Evolutionary conservation across 2,113 vertebrate species (phyloP), one percentile per base, ranked within the genome.

Genomic region (Corydoras sp.): DNA sequence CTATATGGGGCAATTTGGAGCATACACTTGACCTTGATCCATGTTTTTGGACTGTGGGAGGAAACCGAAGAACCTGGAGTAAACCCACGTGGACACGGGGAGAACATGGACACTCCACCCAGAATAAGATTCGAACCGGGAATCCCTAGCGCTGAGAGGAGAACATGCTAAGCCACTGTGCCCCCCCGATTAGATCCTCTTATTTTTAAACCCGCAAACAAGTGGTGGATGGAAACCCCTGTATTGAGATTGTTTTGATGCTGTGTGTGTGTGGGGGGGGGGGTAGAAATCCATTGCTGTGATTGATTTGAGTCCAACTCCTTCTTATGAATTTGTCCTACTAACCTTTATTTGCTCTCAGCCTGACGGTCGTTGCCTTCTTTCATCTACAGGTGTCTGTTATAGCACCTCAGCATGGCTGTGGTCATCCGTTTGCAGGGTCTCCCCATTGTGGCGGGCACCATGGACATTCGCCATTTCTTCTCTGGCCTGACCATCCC

Each of bases 401-500:
- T 92, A 88, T 93, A 93, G 91, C 94, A 92, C 92, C 91, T 93
- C 94, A 96, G 90, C 94, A 99, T 99, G 97, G 97, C 97, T 86
- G 97, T 99, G 93, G 97, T 99, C 93, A 99, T 99, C 94, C 95
- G 96, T 88, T 95, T 99, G 90, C 97, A 99, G 90, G 96, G 97
- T 91, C 95, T 99, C 91, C 96, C 97, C 88, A 99, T 99, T 92
- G 94, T 99, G 92, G 97, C 96, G 80, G 97, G 97, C 90, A 99
- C 97, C 91, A 99, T 99, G 97, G 97, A 99, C 93, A 99, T 99
- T 93, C 93, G 96, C 82, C 96, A 99, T 94, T 99, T 99, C 97
- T 99, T 99, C 97, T 99, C 96, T 91, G 97, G 97, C 92, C 93
- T 99, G 88, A 99, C 95, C 90, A 99, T 99, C 88, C 97, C 97